A percentile compares a stretch with the other conserved stretches of the same genome.
Conservation (phyloP, 2,888 invertebrate species). For the Galerucella calmariensis region DNA sequence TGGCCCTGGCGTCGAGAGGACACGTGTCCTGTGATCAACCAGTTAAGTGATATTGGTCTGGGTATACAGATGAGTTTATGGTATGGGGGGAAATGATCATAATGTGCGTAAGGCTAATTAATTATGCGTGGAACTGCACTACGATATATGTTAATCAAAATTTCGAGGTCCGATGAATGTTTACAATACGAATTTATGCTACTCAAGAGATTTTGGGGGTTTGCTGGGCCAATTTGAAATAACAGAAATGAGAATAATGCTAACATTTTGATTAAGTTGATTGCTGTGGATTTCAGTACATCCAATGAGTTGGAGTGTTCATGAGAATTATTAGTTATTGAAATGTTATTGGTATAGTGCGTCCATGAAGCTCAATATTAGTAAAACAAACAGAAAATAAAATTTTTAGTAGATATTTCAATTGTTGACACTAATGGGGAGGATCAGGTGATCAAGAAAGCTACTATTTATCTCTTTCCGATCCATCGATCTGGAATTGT, state of each 20-base stretch:
- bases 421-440: too few relatives aligned
- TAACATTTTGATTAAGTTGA: neutral
- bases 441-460: too few relatives aligned
- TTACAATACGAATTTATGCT: conserved; percentile 14
- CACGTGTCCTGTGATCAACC: conserved; percentile 53
- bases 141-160: conserved; percentile 33
- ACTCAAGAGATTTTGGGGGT: neutral
- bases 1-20: conserved; percentile 48
- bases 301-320: neutral
- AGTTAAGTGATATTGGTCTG: conserved; percentile 52
- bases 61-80: conserved; percentile 21
- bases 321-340: too few relatives aligned
- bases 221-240: neutral
- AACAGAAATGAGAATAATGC: neutral
- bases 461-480: too few relatives aligned
- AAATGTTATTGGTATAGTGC: too few relatives aligned
- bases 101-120: conserved; percentile 24
- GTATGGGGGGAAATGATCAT: conserved; percentile 17
- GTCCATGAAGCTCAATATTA: too few relatives aligned
- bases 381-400: too few relatives aligned
- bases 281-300: neutral
- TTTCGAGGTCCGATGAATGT: conserved; percentile 18
- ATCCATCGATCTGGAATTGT: too few relatives aligned
- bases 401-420: too few relatives aligned
- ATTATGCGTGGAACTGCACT: conserved; percentile 24